A percentile compares a stretch with the other conserved stretches of the same genome.
Evolutionary conservation across 2,888 invertebrate species (phyloP).

Genomic region (Mesorhabditis spiculigera): DNA sequence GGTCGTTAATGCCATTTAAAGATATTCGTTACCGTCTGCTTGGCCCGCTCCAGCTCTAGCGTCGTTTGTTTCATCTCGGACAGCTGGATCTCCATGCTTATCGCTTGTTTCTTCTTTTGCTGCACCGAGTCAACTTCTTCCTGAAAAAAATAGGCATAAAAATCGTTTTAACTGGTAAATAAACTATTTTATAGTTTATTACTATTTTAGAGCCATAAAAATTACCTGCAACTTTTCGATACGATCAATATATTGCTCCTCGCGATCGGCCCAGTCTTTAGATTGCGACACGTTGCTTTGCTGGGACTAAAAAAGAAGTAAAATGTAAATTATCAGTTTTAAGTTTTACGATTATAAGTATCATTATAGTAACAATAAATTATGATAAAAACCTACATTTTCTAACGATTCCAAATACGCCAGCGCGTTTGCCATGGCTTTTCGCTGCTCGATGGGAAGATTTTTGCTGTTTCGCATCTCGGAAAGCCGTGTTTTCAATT

Average conservation of each 20-base stretch:
- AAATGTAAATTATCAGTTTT: background rate
- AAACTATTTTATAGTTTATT: background rate
- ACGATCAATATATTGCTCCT: background rate
- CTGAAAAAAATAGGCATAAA: background rate
- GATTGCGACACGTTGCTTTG: background rate
- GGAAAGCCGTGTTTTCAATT: background rate
- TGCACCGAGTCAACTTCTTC: background rate
- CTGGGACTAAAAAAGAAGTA: background rate
- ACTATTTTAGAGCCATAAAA: background rate
- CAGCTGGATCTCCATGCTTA: background rate
- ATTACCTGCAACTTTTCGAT: background rate
- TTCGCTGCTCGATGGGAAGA: slow-evolving; percentile 8
- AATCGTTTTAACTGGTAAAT: no score
- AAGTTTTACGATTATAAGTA: no score
- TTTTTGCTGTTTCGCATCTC: slow-evolving; percentile 8
- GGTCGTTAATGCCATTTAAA: background rate
- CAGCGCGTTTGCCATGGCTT: slow-evolving; percentile 8
- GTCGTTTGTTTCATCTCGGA: background rate
- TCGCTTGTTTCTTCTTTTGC: background rate
- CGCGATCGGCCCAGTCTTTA: background rate
- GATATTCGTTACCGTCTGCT: background rate
- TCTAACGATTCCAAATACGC: slow-evolving; percentile 13
- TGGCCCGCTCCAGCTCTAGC: background rate
- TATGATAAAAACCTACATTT: slow-evolving; percentile 1
- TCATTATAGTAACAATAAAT: no score